Conservation (phyloP, 1,140 invertebrate species). For the Bursaphelenchus mucronatus region DNA sequence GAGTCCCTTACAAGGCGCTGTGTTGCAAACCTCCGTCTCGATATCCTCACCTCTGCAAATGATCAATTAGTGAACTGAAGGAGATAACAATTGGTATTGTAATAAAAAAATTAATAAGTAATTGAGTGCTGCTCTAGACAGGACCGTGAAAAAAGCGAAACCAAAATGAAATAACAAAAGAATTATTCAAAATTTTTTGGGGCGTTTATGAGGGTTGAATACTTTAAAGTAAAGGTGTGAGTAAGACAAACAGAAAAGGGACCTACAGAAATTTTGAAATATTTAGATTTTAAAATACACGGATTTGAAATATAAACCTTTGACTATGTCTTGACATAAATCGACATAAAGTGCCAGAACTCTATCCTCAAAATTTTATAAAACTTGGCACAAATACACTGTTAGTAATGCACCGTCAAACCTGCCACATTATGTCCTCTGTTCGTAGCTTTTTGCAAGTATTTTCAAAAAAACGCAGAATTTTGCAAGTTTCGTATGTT, state of each 20-base stretch:
- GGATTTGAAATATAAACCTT: no score
- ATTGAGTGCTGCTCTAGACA: conserved; percentile 1
- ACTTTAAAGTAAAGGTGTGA: background rate
- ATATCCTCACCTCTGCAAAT: conserved; percentile 48
- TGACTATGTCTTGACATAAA: no score
- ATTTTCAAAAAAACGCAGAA: no score
- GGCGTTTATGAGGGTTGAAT: background rate
- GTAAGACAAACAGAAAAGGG: no score
- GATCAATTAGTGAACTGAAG: background rate
- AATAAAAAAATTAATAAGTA: background rate
- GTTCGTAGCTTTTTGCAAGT: no score
- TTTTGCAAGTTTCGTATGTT: background rate
- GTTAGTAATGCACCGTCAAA: no score
- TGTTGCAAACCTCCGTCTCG: conserved; percentile 56
- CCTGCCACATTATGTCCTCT: no score
- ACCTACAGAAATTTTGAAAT: no score
- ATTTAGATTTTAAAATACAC: no score
- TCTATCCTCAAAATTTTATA: no score
- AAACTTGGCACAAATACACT: no score
- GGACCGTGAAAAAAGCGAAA: background rate
- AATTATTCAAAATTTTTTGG: background rate
- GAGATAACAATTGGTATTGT: background rate
- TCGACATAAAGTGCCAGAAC: no score
- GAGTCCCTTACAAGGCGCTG: conserved; percentile 51
- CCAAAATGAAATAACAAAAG: conserved; percentile 1